These are phyloP conservation scores for Sminthurinus signatus DNA, from an alignment of 1,140 invertebrate genomes.

Conservation along the genomic window DNA sequence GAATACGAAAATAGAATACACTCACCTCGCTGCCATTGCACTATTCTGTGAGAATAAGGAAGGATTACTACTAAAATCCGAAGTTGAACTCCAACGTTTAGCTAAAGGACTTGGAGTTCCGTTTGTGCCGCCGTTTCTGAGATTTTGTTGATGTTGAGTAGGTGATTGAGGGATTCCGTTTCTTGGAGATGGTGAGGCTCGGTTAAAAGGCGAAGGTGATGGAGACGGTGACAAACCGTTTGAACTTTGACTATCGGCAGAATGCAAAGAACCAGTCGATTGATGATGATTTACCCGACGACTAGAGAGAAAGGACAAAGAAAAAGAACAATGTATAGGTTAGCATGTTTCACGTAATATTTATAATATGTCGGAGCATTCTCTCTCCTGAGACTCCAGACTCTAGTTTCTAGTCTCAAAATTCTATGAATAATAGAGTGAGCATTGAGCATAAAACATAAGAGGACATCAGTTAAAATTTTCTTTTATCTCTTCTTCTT, in stretches of 20 bases:
- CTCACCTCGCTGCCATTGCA: slow-evolving; percentile 53
- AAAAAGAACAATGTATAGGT: slow-evolving; percentile 2
- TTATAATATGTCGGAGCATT: neutral
- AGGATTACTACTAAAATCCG: slow-evolving; percentile 58
- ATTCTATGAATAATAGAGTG: neutral
- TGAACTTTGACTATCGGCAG: slow-evolving; percentile 70
- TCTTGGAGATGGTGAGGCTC: slow-evolving; percentile 39
- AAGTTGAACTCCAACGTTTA: slow-evolving; percentile 76
- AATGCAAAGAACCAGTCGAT: slow-evolving; percentile 75
- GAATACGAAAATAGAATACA: too few species aligned
- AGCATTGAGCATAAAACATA: too few species aligned
- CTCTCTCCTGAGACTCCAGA: too few species aligned
- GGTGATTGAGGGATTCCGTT: slow-evolving; percentile 44
- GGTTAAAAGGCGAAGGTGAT: slow-evolving; percentile 61
- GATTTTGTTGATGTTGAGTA: slow-evolving; percentile 46
- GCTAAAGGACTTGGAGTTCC: slow-evolving; percentile 48
- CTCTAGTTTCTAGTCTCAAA: too few species aligned
- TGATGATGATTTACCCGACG: slow-evolving; percentile 72
- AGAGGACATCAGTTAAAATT: too few species aligned
- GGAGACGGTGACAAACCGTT: slow-evolving; percentile 71
- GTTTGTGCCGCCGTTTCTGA: slow-evolving; percentile 44
- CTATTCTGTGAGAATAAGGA: slow-evolving; percentile 40
- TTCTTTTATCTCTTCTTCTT: too few species aligned
- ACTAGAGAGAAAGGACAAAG: slow-evolving; percentile 6
- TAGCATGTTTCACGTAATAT: neutral